Evolutionary conservation across 2,888 invertebrate genomes (phyloP).

Genomic region (Folsomia manolachei): DNA sequence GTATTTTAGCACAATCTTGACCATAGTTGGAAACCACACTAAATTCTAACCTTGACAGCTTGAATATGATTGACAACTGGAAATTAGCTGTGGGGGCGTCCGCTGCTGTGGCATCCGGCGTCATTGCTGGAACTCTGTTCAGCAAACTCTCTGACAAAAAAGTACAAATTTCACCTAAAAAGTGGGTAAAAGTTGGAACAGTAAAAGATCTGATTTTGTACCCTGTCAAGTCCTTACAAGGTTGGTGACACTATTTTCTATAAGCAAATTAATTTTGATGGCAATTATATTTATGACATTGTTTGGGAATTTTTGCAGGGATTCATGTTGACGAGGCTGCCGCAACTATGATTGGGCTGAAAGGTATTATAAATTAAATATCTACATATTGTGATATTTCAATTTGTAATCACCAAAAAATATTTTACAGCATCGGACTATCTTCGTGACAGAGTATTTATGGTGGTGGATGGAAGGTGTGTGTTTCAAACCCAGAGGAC

Average conservation of each 20-base stretch:
- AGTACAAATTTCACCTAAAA: slow-evolving; percentile 18
- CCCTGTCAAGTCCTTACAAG: slow-evolving; percentile 47
- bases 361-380: slow-evolving; percentile 29
- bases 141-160: slow-evolving; percentile 1
- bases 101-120: slow-evolving; percentile 35
- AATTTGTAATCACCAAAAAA: too few relatives aligned
- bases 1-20: too few relatives aligned
- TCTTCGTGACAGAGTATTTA: slow-evolving; percentile 44
- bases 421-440: slow-evolving; percentile 28
- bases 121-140: slow-evolving; percentile 22
- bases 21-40: too few relatives aligned
- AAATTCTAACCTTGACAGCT: too few relatives aligned
- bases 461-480: slow-evolving; percentile 42
- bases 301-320: too few relatives aligned
- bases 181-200: slow-evolving; percentile 47
- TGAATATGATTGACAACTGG: slow-evolving; percentile 27
- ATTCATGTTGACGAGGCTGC: slow-evolving; percentile 37
- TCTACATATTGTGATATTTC: slow-evolving; percentile 7
- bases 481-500: slow-evolving; percentile 47
- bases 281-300: too few relatives aligned
- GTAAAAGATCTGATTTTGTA: slow-evolving; percentile 46
- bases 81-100: slow-evolving; percentile 31
- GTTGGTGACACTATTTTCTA: too few relatives aligned
- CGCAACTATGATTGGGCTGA: slow-evolving; percentile 40
- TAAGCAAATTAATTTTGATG: too few relatives aligned